These are phyloP conservation scores for Mylabris sibirica DNA, from an alignment of 2,888 invertebrate species.

Conservation along the genomic window DNA sequence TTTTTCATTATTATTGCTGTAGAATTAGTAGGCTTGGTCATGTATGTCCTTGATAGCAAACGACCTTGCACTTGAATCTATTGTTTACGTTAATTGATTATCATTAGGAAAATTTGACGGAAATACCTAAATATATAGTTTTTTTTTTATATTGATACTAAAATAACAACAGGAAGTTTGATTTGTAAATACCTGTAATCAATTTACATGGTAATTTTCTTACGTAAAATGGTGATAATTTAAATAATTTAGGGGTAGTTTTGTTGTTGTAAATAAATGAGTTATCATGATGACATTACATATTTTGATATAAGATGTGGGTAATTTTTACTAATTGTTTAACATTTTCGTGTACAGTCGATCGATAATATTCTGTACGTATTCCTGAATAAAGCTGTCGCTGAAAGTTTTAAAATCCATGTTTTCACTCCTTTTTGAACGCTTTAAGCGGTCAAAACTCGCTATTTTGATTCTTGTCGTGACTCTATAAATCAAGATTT, in stretches of 20 bases:
- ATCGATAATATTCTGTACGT: background rate
- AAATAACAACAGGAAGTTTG: background rate
- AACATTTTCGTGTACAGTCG: no score
- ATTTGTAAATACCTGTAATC: background rate
- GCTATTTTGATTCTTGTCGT: no score
- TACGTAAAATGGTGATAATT: background rate
- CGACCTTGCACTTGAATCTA: slow-evolving; percentile 34
- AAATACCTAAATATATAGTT: background rate
- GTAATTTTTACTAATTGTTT: no score
- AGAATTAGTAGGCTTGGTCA: slow-evolving; percentile 18
- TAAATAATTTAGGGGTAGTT: no score
- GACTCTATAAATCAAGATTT: no score
- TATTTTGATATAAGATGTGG: no score
- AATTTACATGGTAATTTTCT: background rate
- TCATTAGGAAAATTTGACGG: background rate
- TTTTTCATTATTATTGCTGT: slow-evolving; percentile 15
- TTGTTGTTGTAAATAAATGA: no score
- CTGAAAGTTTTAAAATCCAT: background rate
- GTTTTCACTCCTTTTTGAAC: no score
- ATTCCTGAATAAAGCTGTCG: no score
- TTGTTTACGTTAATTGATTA: background rate
- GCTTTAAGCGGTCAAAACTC: no score
- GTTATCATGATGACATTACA: no score
- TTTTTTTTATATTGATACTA: background rate
- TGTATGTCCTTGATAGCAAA: slow-evolving; percentile 25